Conservation (phyloP, 2,888 invertebrate genomes). For the Eupithecia dodoneata region DNA sequence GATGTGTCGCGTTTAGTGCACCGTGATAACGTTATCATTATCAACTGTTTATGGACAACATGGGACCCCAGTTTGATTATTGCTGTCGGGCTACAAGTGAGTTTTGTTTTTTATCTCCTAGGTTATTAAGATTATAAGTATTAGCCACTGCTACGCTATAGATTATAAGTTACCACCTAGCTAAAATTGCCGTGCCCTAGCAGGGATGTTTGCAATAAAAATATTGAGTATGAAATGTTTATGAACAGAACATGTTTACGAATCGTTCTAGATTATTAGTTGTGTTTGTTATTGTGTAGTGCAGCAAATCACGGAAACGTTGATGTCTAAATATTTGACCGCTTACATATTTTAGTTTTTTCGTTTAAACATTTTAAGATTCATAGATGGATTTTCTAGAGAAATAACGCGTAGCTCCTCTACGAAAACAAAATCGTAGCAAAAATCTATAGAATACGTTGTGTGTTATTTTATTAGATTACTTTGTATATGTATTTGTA, state of each 20-base stretch:
- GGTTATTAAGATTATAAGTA: neutral
- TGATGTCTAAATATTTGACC: neutral
- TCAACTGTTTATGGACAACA: conserved; percentile 46
- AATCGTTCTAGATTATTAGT: neutral
- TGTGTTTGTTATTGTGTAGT: neutral
- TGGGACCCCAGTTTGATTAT: conserved; percentile 82
- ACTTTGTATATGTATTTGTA: no score
- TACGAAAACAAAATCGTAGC: neutral
- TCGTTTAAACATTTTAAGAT: neutral
- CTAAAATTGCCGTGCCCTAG: no score
- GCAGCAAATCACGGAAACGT: neutral
- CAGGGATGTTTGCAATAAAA: no score
- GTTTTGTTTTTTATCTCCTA: conserved; percentile 47
- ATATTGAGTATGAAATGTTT: no score
- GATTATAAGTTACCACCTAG: no score
- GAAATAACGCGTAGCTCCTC: neutral
- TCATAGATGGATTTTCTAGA: neutral
- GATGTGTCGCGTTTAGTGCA: conserved; percentile 78
- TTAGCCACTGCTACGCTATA: no score
- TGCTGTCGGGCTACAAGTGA: conserved; percentile 80
- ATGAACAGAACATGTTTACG: neutral
- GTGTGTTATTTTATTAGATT: neutral
- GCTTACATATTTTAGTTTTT: neutral
- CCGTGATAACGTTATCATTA: conserved; percentile 28
- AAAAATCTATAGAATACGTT: neutral